Evolutionary conservation across 2,888 invertebrate genomes (phyloP), one percentile per base, ranked within the genome.

Genomic region (Epinotia bilunana): DNA sequence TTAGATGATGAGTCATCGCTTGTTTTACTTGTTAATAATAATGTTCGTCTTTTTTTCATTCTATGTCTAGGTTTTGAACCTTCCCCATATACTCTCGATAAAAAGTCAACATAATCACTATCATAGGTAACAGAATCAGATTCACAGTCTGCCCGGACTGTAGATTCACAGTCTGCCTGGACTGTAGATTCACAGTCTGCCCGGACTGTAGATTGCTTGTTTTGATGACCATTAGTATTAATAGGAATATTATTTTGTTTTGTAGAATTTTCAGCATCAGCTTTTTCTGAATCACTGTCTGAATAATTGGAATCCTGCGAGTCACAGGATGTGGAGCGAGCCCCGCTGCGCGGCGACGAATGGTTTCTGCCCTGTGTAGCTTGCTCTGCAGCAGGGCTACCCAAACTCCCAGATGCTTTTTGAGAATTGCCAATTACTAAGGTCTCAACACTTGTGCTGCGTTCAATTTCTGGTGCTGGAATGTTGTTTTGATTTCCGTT

Each of bases 21-120:
- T 69, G 77, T 79, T 28, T 78, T 77, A 77, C 85, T 87, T 53
- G 79, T 76, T 73, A 82, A 77, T 57, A 82, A 77, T 57, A 81
- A 76, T 67, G 76, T 72, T 46, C 80, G 73, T 23, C 81, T 86
- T 79, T 84, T 90, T 78, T 87, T 91, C 3, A 84, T n/a, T 83
- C 87, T 91, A 39, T 84, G 84, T 78, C 82, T 89, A 13, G 80
- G 60, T 82, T 89, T 92, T 77, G 86, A 87, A 18, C 82, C 84
- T 68, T 90, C 88, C 20, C 87, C 89, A 83, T 86, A 93, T 61
- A 90, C 89, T 80, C 93, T 88, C 55, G 92, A 91, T 60, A 91
- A 84, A 82, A 94, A 94, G 79, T 92, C 91, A 65, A 90, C 88
- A 77, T 91, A 91, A 63, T 91, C 91, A 83, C 92, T 94, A 58